phyloP scores from a whole-genome alignment of 2,888 invertebrate genomes.

The Ditylenchus weischeri region DNA sequence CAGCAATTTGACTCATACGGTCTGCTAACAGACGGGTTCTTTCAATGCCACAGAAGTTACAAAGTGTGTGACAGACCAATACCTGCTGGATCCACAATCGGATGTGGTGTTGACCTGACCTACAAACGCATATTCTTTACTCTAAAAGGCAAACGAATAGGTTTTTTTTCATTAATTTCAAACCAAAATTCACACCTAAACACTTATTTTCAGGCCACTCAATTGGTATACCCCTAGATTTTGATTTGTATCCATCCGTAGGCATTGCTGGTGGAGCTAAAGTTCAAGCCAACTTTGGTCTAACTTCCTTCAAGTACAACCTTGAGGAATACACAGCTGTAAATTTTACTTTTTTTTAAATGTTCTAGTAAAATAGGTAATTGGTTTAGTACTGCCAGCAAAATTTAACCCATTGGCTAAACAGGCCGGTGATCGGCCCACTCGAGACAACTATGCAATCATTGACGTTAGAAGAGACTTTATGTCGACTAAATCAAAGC shows the following conservation, averaged over 20 bases:
- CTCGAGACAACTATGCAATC: too few species aligned
- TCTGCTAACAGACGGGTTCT: neutral
- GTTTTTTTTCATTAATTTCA: neutral
- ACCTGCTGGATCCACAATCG: neutral
- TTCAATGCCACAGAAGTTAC: neutral
- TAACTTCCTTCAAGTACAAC: neutral
- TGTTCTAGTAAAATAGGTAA: too few species aligned
- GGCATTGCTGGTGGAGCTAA: neutral
- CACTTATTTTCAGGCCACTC: neutral
- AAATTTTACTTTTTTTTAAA: neutral
- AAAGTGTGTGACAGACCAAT: neutral
- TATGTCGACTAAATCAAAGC: too few species aligned
- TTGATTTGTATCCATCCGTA: neutral
- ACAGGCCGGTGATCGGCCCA: too few species aligned
- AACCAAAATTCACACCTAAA: neutral
- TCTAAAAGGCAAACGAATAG: neutral
- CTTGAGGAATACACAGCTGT: neutral
- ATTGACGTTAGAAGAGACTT: too few species aligned
- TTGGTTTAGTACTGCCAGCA: too few species aligned
- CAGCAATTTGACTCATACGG: constrained; percentile 1
- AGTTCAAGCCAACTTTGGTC: neutral
- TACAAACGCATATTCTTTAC: constrained; percentile 1
- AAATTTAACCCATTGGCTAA: too few species aligned
- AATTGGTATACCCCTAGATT: constrained; percentile 2
- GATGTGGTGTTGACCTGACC: neutral